These are phyloP conservation scores for Cryptus viduatorius DNA, from an alignment of 2,888 invertebrate genomes.

Conservation along the genomic window DNA sequence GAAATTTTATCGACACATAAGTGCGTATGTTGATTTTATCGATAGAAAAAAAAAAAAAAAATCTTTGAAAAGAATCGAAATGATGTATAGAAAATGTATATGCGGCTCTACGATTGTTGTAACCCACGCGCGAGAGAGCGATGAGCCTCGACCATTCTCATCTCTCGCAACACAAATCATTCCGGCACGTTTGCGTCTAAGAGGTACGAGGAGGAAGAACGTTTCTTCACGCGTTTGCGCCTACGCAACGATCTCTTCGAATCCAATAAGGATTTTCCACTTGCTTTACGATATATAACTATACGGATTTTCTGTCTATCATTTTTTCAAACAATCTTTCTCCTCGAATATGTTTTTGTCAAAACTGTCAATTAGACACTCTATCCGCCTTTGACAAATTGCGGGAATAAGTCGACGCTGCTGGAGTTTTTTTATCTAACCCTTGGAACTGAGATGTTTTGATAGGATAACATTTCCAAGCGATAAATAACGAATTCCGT, in stretches of 20 bases:
- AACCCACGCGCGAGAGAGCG: conserved; percentile 54
- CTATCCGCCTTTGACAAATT: conserved; percentile 21
- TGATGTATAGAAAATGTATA: neutral
- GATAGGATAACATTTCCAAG: neutral
- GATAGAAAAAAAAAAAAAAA: conserved; percentile 5
- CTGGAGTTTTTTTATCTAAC: too few species aligned
- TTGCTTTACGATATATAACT: conserved; percentile 1
- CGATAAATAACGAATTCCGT: neutral
- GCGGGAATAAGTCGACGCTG: neutral
- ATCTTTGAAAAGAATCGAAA: neutral
- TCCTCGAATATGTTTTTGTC: conserved; percentile 2
- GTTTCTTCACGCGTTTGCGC: conserved; percentile 58
- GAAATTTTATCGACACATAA: conserved; percentile 17
- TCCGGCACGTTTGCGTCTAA: conserved; percentile 19
- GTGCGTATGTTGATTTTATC: conserved; percentile 20
- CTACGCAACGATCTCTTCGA: conserved; percentile 46
- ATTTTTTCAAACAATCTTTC: neutral
- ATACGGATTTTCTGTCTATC: conserved; percentile 31
- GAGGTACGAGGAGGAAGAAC: conserved; percentile 35
- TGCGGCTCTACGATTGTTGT: conserved; percentile 12
- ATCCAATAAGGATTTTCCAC: conserved; percentile 45
- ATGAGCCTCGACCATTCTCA: conserved; percentile 45
- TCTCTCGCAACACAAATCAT: conserved; percentile 61
- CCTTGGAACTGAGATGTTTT: too few species aligned
- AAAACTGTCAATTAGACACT: conserved; percentile 55